Percentiles rank a stretch among this genome's conserved stretches.
phyloP scores from a whole-genome alignment of 2,888 invertebrate species.

The Mantis religiosa region DNA sequence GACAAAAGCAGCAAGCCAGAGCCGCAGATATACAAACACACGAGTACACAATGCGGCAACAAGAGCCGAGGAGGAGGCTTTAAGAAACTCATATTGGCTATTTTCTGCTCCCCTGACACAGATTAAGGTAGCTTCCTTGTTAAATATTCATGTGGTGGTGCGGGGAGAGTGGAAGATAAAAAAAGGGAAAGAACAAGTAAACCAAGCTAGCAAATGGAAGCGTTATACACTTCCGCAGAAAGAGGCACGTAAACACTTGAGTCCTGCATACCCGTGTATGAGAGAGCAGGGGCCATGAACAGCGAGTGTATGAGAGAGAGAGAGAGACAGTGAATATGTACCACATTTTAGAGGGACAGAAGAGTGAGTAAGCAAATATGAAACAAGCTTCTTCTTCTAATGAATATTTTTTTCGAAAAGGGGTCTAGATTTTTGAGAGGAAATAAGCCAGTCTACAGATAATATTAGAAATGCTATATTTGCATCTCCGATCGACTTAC shows the following conservation, averaged over 20 bases:
- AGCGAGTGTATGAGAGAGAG: neutral
- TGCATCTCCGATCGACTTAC: too few species aligned
- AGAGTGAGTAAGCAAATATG: neutral
- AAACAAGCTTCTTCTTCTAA: neutral
- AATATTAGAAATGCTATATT: too few species aligned
- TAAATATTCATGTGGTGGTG: constrained; percentile 55
- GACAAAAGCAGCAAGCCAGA: constrained; percentile 1
- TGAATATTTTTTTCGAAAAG: neutral
- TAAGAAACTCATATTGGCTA: constrained; percentile 46
- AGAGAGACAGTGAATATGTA: neutral
- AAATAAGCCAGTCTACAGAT: too few species aligned
- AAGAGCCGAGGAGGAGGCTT: constrained; percentile 1
- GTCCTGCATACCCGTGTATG: neutral
- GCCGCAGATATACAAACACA: constrained; percentile 13
- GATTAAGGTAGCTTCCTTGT: constrained; percentile 54
- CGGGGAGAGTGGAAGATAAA: constrained; percentile 51
- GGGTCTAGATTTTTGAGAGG: too few species aligned
- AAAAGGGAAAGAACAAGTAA: constrained; percentile 50
- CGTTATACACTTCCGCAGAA: neutral
- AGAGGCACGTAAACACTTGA: constrained; percentile 9
- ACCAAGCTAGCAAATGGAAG: constrained; percentile 37
- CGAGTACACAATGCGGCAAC: neutral
- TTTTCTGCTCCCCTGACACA: constrained; percentile 49
- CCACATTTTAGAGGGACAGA: neutral
- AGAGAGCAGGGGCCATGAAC: neutral